Conservation (phyloP, 1,140 invertebrate species). For the Habropoda laboriosa region DNA sequence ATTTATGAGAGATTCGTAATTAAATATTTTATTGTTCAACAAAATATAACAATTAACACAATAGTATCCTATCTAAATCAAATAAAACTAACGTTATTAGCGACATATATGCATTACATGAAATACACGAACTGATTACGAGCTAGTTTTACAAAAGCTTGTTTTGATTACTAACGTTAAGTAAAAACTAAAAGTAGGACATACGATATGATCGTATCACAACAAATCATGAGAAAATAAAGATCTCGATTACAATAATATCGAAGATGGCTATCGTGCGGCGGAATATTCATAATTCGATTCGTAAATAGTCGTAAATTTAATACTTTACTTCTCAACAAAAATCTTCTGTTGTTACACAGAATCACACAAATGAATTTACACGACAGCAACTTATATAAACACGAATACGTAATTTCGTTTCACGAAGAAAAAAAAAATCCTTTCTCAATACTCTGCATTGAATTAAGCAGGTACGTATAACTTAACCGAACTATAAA, state of each 20-base stretch:
- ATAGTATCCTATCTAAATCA: slow-evolving; percentile 54
- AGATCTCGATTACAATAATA: background rate
- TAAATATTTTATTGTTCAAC: slow-evolving; percentile 78
- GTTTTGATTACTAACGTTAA: slow-evolving; percentile 27
- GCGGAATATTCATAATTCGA: background rate
- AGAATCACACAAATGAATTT: background rate
- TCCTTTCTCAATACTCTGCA: slow-evolving; percentile 52
- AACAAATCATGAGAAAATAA: slow-evolving; percentile 12
- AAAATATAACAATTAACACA: slow-evolving; percentile 74
- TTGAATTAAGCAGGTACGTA: slow-evolving; percentile 73
- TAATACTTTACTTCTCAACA: background rate
- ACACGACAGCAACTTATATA: slow-evolving; percentile 5
- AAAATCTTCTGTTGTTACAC: background rate
- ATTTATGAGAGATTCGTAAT: slow-evolving; percentile 48
- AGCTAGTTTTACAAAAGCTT: slow-evolving; percentile 36
- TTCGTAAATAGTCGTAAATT: background rate
- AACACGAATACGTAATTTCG: background rate
- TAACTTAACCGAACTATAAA: slow-evolving; percentile 64
- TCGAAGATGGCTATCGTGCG: slow-evolving; percentile 3
- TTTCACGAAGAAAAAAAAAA: background rate
- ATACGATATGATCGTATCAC: slow-evolving; percentile 23
- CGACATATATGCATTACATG: slow-evolving; percentile 26
- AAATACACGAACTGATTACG: slow-evolving; percentile 28
- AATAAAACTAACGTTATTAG: slow-evolving; percentile 52
- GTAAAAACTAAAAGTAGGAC: slow-evolving; percentile 23